These are phyloP conservation scores for Tyrophagus putrescentiae DNA, from an alignment of 1,140 invertebrate genomes.

Conservation along the genomic window DNA sequence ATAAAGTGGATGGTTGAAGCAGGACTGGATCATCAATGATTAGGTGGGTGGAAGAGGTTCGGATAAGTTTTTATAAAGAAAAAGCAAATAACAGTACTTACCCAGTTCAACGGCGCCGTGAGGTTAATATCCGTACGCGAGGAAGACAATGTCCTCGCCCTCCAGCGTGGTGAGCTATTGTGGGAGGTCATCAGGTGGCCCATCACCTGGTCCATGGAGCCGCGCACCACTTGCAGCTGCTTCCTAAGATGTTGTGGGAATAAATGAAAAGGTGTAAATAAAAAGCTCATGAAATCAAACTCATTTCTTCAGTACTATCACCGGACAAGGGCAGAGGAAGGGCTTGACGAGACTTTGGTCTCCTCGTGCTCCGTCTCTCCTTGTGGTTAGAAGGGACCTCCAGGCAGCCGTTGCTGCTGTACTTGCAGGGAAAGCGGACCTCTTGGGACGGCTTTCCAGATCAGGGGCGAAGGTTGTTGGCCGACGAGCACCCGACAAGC, in stretches of 20 bases:
- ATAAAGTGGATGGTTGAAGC: slow-evolving; percentile 98
- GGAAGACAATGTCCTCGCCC: slow-evolving; percentile 95
- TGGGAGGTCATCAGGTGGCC: slow-evolving; percentile 90
- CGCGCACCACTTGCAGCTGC: slow-evolving; percentile 99
- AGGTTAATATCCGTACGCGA: slow-evolving; percentile 99
- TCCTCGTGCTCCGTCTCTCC: slow-evolving; percentile 95
- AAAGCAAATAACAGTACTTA: slow-evolving; percentile 95
- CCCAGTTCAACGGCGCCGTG: slow-evolving; percentile 98
- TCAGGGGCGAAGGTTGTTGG: slow-evolving; percentile 72
- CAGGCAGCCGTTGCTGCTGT: slow-evolving; percentile 84
- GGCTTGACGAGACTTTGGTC: slow-evolving; percentile 85
- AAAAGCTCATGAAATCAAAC: background rate
- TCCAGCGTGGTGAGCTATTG: slow-evolving; percentile 91
- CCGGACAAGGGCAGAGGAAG: slow-evolving; percentile 94
- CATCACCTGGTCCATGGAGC: slow-evolving; percentile 88
- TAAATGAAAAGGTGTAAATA: background rate
- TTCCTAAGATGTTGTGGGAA: slow-evolving; percentile 38
- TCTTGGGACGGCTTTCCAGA: slow-evolving; percentile 99
- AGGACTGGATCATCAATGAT: slow-evolving; percentile 99
- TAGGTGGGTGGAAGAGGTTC: too few species aligned
- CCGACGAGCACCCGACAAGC: slow-evolving; percentile 84
- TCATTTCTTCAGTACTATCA: background rate
- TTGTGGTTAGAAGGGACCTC: slow-evolving; percentile 83
- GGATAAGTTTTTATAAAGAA: slow-evolving; percentile 96
- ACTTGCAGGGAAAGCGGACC: slow-evolving; percentile 97